A percentile compares a stretch with the other conserved stretches of the same genome.
phyloP scores from a whole-genome alignment of 2,113 vertebrate genomes.

The Psophia crepitans region DNA sequence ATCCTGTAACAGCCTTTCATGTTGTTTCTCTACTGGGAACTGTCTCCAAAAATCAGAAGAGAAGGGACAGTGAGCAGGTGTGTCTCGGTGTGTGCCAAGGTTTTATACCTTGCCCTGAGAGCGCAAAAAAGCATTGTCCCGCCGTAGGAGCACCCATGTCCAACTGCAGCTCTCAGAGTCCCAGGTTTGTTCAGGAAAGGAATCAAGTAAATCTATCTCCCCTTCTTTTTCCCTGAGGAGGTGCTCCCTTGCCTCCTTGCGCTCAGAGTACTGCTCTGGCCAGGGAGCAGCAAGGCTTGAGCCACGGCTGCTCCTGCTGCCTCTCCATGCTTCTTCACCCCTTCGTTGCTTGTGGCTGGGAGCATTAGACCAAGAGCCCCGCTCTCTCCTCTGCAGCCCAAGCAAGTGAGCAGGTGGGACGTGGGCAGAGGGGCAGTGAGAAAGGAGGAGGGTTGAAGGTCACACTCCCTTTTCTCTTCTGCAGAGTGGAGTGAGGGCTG shows the following conservation, averaged over 20 bases:
- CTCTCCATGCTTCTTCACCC: background rate
- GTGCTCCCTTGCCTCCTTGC: background rate
- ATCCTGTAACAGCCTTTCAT: background rate
- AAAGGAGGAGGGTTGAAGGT: conserved; percentile 44
- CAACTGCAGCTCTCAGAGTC: background rate
- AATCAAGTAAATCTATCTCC: background rate
- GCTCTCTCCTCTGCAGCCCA: accelerated
- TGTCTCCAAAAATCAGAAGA: background rate
- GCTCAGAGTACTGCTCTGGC: background rate
- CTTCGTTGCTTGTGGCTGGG: background rate
- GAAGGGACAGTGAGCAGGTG: background rate
- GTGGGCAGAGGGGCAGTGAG: background rate
- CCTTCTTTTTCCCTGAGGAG: background rate
- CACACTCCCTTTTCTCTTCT: conserved; percentile 4
- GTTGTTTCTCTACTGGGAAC: background rate
- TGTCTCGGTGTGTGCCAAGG: background rate
- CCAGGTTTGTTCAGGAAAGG: background rate
- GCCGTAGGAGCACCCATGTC: background rate
- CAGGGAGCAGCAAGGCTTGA: background rate
- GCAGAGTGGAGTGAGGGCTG: background rate
- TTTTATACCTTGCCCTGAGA: background rate
- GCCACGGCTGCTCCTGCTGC: background rate
- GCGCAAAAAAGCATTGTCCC: background rate
- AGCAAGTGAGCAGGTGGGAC: background rate
- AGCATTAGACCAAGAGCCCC: background rate